These are phyloP conservation scores for Verasper variegatus DNA, from an alignment of 2,113 vertebrate genomes.

Conservation along the genomic window DNA sequence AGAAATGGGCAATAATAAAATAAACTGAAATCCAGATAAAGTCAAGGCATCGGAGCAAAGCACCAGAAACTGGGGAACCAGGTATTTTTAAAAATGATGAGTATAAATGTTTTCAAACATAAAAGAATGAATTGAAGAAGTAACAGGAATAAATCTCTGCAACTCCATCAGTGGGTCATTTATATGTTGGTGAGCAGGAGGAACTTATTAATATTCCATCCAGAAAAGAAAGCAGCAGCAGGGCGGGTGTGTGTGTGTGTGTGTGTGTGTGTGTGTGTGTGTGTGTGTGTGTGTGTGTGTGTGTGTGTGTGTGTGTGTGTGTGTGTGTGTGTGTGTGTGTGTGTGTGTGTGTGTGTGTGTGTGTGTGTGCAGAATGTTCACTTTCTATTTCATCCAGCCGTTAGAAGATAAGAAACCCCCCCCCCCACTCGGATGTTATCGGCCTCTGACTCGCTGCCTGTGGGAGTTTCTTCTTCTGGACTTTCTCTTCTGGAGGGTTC, in stretches of 20 bases:
- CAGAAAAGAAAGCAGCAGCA: background rate
- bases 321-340: too few species aligned
- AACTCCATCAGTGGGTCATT: too few species aligned
- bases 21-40: too few species aligned
- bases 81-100: too few species aligned
- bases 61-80: too few species aligned
- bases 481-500: constrained; percentile 3
- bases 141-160: background rate
- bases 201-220: background rate
- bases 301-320: background rate
- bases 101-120: too few species aligned
- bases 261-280: too few species aligned
- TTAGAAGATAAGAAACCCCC: background rate
- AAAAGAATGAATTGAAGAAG: too few species aligned
- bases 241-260: background rate
- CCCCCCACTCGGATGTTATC: constrained; percentile 28
- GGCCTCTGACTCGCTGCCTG: background rate
- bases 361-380: background rate
- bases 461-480: constrained; percentile 18
- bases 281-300: background rate
- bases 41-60: too few species aligned
- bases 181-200: too few species aligned
- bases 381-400: background rate
- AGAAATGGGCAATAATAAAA: too few species aligned
- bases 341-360: too few species aligned